Base-by-base conservation (phyloP, 37 sponge, comb jelly and placozoan species). In the Halichondria panicea region DNA sequence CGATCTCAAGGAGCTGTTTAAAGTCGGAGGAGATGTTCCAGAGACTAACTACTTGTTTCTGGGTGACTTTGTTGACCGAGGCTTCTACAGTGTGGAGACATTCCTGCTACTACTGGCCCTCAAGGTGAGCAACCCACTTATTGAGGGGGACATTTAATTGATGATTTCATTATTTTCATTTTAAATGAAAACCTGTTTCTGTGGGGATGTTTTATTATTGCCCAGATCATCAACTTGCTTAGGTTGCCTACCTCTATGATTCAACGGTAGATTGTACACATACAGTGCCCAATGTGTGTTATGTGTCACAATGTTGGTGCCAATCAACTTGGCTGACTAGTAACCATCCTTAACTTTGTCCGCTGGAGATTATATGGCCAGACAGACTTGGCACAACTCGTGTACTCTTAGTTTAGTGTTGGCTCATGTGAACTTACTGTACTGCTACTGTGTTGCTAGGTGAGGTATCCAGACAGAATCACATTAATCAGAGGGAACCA, bases 21-120 rank as follows among this genome's bases (percentile, higher is more conserved):
- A 89, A 67, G 99, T 97, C n/a, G 99, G 99, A 55, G 99, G 99
- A n/a, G 99, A 95, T 79, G 99, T 99, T 15, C 99, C 99, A 0
- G 94, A 96, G 50, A 99, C 94, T 15, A 99, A 99, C 77, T 99
- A 99, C 60, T 74, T 99, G 19, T 99, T 99, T 42, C 78, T 99
- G 62, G 99, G 99, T 3, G 99, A 99, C 77, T 99, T 99, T 81
- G 99, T 99, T 22, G 99, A 99, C 65, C 43, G 99, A 81, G 99
- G 99, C 25, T 99, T 96, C 61, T 99, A 91, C 84, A 99, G 99
- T 76, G 99, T 99, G 18, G 99, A 99, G 63, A 99, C 99, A 7
- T 99, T 99, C 67, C 86, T 99, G 22, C 81, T 99, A n/a, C 83
- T 99, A 4, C 76, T 99, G 28, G 99, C 99, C 9, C 90, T 99